Base-by-base conservation (phyloP, 2,888 invertebrate species). In the Zelleria hepariella region DNA sequence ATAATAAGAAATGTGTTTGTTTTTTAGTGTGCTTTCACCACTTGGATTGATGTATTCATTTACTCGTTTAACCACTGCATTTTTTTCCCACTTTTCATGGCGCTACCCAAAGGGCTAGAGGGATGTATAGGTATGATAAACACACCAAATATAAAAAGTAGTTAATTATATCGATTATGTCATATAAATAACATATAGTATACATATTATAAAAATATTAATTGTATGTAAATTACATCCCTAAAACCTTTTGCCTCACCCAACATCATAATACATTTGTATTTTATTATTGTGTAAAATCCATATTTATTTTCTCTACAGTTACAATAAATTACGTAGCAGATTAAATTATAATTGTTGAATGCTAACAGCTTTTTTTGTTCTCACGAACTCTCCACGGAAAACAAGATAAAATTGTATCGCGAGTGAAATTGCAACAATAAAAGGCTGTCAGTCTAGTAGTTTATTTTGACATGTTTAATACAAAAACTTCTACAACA, bases 71-170 rank as follows among this genome's bases (percentile, higher is more conserved):
- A 66, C 64, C 62, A 58, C 61, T 57, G 57, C 62, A 58, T 70
- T 69, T 73, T n/a, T 78, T 10, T 42, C 32, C 68, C 77, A 74
- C 77, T 74, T 78, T 75, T 72, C 74, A 68, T 68, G 76, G 74
- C 71, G 72, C 73, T 72, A 74, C 72, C 75, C 79, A 83, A 85
- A 85, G 85, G 82, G 84, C 82, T 83, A 85, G 83, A 85, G 83
- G 79, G 75, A 75, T 80, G 78, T 79, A 71, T 81, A 83, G 85
- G 85, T 85, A 85, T 80, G 85, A 69, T 10, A 23, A 20, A 42
- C 20, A 21, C n/a, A 48, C 24, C 23, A 24, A 32, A 8, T 56
- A 6, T 27, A 8, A 25, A 18, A 54, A 54, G n/a, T 54, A 25
- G 20, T 54, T 54, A 18, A n/a, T 5, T 18, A 27, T 25, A n/a